phyloP scores from a whole-genome alignment of 2,888 invertebrate genomes.

The Syrphus vitripennis region DNA sequence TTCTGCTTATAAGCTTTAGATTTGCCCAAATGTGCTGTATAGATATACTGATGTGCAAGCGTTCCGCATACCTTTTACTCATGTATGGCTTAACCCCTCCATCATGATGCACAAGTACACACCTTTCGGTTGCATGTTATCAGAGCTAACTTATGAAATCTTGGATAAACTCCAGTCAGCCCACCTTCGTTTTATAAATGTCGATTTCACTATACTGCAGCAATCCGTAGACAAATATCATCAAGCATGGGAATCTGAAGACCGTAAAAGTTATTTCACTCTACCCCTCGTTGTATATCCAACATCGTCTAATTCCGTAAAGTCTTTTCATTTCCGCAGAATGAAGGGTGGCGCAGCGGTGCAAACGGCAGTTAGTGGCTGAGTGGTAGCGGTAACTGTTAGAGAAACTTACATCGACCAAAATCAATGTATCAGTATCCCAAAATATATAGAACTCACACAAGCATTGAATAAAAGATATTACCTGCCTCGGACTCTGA shows the following conservation, averaged over 20 bases:
- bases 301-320: slow-evolving; percentile 50
- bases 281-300: not conserved
- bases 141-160: slow-evolving; percentile 53
- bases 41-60: slow-evolving; percentile 33
- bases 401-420: slow-evolving; percentile 30
- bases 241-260: slow-evolving; percentile 19
- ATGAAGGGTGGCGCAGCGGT: not conserved
- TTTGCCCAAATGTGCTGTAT: slow-evolving; percentile 12
- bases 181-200: slow-evolving; percentile 24
- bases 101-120: slow-evolving; percentile 29
- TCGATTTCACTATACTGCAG: slow-evolving; percentile 17
- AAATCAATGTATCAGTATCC: slow-evolving; percentile 39
- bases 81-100: slow-evolving; percentile 13
- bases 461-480: slow-evolving; percentile 36
- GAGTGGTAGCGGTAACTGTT: not conserved
- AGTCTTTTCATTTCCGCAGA: slow-evolving; percentile 30
- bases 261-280: slow-evolving; percentile 51
- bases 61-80: slow-evolving; percentile 48
- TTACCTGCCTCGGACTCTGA: slow-evolving; percentile 19
- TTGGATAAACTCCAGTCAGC: slow-evolving; percentile 31
- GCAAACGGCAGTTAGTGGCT: not conserved
- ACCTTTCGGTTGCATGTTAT: slow-evolving; percentile 42
- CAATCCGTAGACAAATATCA: slow-evolving; percentile 20
- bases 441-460: slow-evolving; percentile 10
- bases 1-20: not conserved